Conservation (phyloP, 2,113 vertebrate species). For the Lichenostomus cassidix region DNA sequence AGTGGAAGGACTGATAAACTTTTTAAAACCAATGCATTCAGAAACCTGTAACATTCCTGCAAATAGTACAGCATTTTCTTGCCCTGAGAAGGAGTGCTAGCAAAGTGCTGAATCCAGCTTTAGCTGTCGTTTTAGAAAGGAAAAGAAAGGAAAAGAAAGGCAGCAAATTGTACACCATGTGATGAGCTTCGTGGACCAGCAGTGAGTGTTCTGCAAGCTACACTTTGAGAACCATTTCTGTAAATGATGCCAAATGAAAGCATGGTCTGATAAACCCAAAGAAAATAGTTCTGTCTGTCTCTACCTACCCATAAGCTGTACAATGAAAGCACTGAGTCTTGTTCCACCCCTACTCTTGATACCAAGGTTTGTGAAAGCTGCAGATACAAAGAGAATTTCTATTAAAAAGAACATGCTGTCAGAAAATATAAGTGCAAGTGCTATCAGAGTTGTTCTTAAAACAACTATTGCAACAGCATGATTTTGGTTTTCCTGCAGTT, state of each 20-base stretch:
- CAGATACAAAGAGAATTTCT: background rate
- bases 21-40: background rate
- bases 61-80: background rate
- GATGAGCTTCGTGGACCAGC: background rate
- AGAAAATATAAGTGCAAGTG: background rate
- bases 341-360: background rate
- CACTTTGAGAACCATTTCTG: background rate
- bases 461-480: background rate
- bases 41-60: background rate
- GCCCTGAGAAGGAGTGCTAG: background rate
- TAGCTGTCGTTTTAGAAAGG: background rate
- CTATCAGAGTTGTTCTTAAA: background rate
- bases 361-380: background rate
- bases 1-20: background rate
- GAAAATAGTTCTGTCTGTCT: background rate
- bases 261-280: background rate
- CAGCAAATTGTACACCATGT: background rate
- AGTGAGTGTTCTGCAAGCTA: background rate
- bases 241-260: background rate
- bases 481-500: background rate
- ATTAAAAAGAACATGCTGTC: background rate
- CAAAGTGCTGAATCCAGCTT: background rate
- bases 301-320: background rate
- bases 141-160: background rate
- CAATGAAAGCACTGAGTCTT: background rate